A percentile compares a stretch with the other conserved stretches of the same genome.
phyloP scores from a whole-genome alignment of 2,113 vertebrate species.

The Heterotilapia buettikoferi region DNA sequence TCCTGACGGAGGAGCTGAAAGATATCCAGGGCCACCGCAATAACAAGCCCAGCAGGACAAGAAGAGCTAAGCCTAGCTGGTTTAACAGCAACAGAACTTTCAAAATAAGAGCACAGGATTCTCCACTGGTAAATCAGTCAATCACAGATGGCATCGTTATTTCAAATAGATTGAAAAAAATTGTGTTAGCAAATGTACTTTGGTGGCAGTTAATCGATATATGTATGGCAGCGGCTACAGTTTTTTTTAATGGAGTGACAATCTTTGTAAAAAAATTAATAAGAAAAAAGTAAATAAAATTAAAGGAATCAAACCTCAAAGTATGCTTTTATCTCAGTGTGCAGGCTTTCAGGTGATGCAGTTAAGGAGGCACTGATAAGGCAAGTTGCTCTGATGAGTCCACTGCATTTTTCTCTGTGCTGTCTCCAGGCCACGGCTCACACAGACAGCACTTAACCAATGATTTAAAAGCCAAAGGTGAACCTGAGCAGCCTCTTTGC shows the following conservation, averaged over 20 bases:
- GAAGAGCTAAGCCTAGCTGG: not conserved
- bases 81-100: not conserved
- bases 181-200: not conserved
- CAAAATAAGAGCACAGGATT: not conserved
- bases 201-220: not conserved
- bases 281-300: not conserved
- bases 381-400: not conserved
- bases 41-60: not conserved
- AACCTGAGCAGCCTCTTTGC: not conserved
- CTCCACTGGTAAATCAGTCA: not conserved
- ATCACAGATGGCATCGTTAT: not conserved
- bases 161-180: not conserved
- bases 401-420: not conserved
- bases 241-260: not conserved
- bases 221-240: not conserved
- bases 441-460: not conserved
- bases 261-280: not conserved
- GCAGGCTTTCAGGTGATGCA: not conserved
- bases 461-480: not conserved
- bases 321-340: not conserved
- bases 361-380: not conserved
- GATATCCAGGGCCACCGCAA: not conserved
- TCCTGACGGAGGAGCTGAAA: not conserved
- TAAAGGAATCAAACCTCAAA: not conserved
- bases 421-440: not conserved